Percentiles rank a stretch among this genome's conserved stretches.
phyloP scores from a whole-genome alignment of 2,797 vertebrate genomes.

The Micrastur ruficollis region DNA sequence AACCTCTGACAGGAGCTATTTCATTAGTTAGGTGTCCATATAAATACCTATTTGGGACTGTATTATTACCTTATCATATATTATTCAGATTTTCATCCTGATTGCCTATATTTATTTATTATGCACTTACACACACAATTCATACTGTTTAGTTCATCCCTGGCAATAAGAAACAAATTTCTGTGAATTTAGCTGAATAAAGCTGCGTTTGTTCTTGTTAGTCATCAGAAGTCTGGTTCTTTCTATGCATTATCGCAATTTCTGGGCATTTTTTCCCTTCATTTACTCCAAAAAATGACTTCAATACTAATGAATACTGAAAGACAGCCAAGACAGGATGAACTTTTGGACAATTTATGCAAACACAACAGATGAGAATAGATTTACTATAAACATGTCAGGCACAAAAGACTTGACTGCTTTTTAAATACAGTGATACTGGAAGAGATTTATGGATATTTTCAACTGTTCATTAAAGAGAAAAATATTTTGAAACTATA shows the following conservation, averaged over 20 bases:
- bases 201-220: slow-evolving; percentile 22
- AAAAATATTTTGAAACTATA: slow-evolving; percentile 65
- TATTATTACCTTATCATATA: neutral
- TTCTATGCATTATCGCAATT: slow-evolving; percentile 36
- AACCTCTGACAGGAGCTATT: neutral
- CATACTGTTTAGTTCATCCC: neutral
- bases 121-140: neutral
- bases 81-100: neutral
- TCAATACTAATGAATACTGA: slow-evolving; percentile 57
- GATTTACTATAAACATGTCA: slow-evolving; percentile 66
- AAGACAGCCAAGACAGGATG: slow-evolving; percentile 55
- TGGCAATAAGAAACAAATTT: slow-evolving; percentile 11
- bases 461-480: slow-evolving; percentile 65
- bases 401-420: slow-evolving; percentile 48
- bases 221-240: neutral
- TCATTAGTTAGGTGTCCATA: neutral
- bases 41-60: neutral
- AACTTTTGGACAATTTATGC: slow-evolving; percentile 67
- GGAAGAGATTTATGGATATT: slow-evolving; percentile 63
- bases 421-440: slow-evolving; percentile 57
- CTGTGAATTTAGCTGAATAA: slow-evolving; percentile 30
- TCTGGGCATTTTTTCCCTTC: slow-evolving; percentile 39
- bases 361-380: slow-evolving; percentile 57
- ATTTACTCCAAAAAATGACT: slow-evolving; percentile 38
- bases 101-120: neutral